Percentiles rank a stretch among this genome's conserved stretches.
Evolutionary conservation across 1,140 invertebrate species (phyloP).

Genomic region (Lerema accius): DNA sequence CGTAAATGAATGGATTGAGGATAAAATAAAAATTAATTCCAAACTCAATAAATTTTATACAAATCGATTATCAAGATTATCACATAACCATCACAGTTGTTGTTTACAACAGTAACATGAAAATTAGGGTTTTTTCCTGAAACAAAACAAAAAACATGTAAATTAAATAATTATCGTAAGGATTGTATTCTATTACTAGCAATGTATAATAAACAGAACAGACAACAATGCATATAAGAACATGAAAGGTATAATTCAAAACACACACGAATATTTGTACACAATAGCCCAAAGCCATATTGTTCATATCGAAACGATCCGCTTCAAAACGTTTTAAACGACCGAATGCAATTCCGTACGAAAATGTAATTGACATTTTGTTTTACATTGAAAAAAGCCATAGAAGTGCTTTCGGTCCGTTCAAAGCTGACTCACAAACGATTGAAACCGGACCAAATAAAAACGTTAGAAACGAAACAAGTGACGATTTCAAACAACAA

Average conservation of each 20-base stretch:
- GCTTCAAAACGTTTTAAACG: slow-evolving; percentile 39
- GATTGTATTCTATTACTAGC: no score
- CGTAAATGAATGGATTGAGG: no score
- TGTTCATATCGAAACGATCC: slow-evolving; percentile 49
- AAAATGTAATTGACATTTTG: slow-evolving; percentile 62
- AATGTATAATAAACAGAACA: slow-evolving; percentile 4
- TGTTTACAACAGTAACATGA: background rate
- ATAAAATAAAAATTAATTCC: no score
- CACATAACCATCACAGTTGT: background rate
- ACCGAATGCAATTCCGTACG: slow-evolving; percentile 42
- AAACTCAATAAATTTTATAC: background rate
- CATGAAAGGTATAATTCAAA: slow-evolving; percentile 28
- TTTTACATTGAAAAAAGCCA: slow-evolving; percentile 51
- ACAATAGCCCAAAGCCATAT: slow-evolving; percentile 44
- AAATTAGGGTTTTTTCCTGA: slow-evolving; percentile 46
- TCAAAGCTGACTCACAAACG: slow-evolving; percentile 71
- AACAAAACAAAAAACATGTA: slow-evolving; percentile 35
- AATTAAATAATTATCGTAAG: background rate
- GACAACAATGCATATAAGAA: background rate
- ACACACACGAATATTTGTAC: slow-evolving; percentile 3
- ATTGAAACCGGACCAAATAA: slow-evolving; percentile 56
- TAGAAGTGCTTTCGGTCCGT: slow-evolving; percentile 45
- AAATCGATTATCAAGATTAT: background rate
- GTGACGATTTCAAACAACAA: slow-evolving; percentile 60
- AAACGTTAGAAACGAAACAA: slow-evolving; percentile 63